Base-by-base conservation (phyloP, 1,140 invertebrate species). In the Magallana angulata region DNA sequence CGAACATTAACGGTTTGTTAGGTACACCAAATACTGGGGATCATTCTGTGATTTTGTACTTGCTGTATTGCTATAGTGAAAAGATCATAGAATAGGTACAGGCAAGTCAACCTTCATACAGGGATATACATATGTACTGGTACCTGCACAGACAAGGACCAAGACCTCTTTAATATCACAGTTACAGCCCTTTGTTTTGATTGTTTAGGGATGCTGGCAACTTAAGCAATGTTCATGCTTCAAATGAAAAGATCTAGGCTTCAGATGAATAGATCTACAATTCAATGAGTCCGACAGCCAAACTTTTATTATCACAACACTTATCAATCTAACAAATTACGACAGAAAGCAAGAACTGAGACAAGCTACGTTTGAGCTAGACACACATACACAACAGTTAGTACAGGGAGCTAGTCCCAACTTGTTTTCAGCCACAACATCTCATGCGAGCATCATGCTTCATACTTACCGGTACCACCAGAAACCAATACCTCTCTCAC, bases 401-500 rank as follows among this genome's bases (percentile, higher is more conserved):
- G 68, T 76, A 76, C 36, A 12, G 68, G 68, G 36, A 30, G 18
- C 36, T 30, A 76, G 68, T 24, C 24, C 68, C 24, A 7, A 12
- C 24, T 30, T 76, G 12, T 18, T 36, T 30, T 30, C 68, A 76
- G 68, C 68, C 68, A 76, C 68, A 76, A 76, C 68, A 76, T 76
- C 68, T 76, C 68, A 76, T 76, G 68, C 68, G 36, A 76, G 18
- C 30, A 30, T 76, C 68, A 76, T 76, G 68, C 68, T 24, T 48
- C 5, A 76, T 76, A 76, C 68, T 76, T 76, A 76, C 24, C 24
- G 24, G 24, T 24, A 24, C 68, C 68, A 30, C 68, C 14, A 76
- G 68, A 11, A 76, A 36, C 68, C 36, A 76, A 11, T 30, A 76
- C 24, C 68, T 36, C 68, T 76, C 24, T 12, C 24, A 18, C 60